These are phyloP conservation scores for Calephelis perditalis DNA, from an alignment of 2,888 invertebrate genomes.

Conservation along the genomic window DNA sequence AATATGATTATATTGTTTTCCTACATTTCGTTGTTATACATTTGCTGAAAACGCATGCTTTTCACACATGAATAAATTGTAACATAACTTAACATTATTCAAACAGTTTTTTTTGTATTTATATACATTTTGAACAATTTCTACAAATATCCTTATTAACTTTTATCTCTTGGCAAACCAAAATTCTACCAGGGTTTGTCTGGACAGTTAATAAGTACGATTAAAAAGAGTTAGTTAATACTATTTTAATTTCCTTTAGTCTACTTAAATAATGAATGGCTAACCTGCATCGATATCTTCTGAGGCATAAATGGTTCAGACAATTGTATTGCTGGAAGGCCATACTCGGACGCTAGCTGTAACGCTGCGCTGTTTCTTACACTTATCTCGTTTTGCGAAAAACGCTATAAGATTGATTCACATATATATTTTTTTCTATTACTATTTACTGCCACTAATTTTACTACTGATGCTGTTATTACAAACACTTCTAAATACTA, in stretches of 20 bases:
- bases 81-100: no score
- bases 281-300: constrained; percentile 55
- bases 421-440: neutral
- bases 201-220: no score
- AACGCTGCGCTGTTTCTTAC: constrained; percentile 58
- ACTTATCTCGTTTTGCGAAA: constrained; percentile 43
- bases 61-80: neutral
- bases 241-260: neutral
- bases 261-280: neutral
- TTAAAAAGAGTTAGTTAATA: no score
- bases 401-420: constrained; percentile 16
- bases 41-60: no score
- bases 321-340: constrained; percentile 60
- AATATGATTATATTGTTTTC: no score
- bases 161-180: no score
- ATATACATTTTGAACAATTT: no score
- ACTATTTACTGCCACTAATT: neutral
- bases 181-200: no score
- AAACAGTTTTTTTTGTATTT: no score
- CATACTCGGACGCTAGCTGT: constrained; percentile 60
- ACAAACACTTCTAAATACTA: neutral
- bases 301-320: constrained; percentile 52
- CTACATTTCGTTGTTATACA: no score
- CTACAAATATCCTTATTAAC: no score
- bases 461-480: neutral